Conservation (phyloP, 2,113 vertebrate genomes). For the Holacanthus passer region DNA sequence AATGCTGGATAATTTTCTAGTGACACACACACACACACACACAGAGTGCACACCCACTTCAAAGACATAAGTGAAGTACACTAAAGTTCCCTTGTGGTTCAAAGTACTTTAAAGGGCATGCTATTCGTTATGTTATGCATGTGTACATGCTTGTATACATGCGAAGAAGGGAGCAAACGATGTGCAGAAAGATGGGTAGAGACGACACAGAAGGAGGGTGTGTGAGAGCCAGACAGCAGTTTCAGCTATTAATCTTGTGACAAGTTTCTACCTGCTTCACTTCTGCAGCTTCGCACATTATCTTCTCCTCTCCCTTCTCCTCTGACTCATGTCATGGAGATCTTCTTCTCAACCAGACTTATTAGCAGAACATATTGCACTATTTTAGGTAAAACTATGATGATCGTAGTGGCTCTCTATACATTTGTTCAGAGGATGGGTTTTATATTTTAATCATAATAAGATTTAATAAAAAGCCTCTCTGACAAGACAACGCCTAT, state of each 20-base stretch:
- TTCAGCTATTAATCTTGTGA: constrained; percentile 46
- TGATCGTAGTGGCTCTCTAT: neutral
- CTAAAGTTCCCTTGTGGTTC: neutral
- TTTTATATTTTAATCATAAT: neutral
- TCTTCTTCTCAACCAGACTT: neutral
- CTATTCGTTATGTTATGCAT: neutral
- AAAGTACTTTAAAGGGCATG: neutral
- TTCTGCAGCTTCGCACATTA: constrained; percentile 14
- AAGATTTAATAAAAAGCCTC: neutral
- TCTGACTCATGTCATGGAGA: neutral
- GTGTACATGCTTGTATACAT: neutral
- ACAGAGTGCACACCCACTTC: neutral
- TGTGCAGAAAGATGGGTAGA: neutral
- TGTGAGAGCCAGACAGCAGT: constrained; percentile 32
- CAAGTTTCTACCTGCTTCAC: constrained; percentile 75
- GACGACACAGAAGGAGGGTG: constrained; percentile 7
- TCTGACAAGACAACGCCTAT: neutral
- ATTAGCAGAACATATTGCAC: neutral
- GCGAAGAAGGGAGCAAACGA: neutral
- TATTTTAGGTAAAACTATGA: neutral
- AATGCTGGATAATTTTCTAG: too few relatives aligned
- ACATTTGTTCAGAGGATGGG: neutral
- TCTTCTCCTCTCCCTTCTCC: neutral
- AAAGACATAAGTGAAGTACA: neutral
- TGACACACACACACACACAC: neutral